phyloP scores from a whole-genome alignment of 2,888 invertebrate species.

The Pandemis corylana region DNA sequence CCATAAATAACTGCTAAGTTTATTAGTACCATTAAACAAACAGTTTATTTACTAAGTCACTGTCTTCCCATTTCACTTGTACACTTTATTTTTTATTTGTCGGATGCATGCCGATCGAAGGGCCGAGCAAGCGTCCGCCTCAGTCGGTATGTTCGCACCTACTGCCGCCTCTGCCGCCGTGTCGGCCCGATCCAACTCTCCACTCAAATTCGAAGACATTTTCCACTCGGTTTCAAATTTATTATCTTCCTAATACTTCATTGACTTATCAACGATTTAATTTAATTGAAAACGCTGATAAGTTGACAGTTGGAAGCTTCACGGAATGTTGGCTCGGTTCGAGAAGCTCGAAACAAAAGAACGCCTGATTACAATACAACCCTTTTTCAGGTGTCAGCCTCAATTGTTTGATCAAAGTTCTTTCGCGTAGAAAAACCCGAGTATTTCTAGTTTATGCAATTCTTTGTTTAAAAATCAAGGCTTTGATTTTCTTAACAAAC shows the following conservation, averaged over 20 bases:
- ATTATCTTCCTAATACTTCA: conserved; percentile 36
- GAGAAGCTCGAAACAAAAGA: conserved; percentile 16
- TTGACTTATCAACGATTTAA: conserved; percentile 35
- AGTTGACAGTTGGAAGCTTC: conserved; percentile 8
- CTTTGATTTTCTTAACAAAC: too few species aligned
- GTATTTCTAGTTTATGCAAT: not conserved
- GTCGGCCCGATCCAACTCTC: conserved; percentile 13
- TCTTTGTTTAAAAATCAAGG: too few species aligned
- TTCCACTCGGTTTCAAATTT: conserved; percentile 25
- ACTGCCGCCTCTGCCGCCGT: conserved; percentile 15
- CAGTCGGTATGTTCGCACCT: not conserved
- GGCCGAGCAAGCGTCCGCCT: conserved; percentile 17
- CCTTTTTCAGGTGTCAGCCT: conserved; percentile 4
- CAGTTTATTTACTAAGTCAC: conserved; percentile 20
- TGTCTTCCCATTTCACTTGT: conserved; percentile 31
- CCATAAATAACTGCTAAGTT: not conserved
- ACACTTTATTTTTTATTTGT: conserved; percentile 6
- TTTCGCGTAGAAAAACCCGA: not conserved
- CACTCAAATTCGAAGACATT: conserved; percentile 20
- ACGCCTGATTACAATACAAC: conserved; percentile 8
- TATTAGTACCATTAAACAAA: not conserved
- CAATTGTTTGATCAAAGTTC: not conserved
- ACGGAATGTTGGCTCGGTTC: conserved; percentile 1
- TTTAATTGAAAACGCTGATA: conserved; percentile 25
- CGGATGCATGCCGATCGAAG: conserved; percentile 13